phyloP scores from a whole-genome alignment of 2,797 vertebrate genomes.

The Tympanoctomys barrerae region DNA sequence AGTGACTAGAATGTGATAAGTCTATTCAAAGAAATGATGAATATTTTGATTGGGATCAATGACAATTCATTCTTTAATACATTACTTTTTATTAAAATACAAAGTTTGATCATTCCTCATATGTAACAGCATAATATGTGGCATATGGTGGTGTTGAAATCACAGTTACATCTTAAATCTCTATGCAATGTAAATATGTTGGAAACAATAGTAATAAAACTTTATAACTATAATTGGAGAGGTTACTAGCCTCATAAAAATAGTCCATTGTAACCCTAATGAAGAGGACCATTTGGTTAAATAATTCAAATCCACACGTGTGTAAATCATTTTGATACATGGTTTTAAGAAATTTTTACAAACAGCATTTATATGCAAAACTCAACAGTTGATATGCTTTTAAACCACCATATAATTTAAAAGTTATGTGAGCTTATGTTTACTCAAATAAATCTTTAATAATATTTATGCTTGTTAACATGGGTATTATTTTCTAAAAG shows the following conservation, averaged over 20 bases:
- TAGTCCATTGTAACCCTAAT: neutral
- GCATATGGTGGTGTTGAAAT: neutral
- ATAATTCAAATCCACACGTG: neutral
- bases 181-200: neutral
- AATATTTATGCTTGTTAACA: neutral
- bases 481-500: neutral
- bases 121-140: neutral
- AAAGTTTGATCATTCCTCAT: neutral
- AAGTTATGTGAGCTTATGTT: neutral
- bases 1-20: neutral
- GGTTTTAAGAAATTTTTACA: constrained; percentile 34
- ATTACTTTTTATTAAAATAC: neutral
- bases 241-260: neutral
- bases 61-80: neutral
- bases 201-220: neutral
- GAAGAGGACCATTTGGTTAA: neutral
- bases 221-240: neutral
- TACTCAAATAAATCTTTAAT: neutral
- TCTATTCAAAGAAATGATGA: neutral
- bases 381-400: neutral
- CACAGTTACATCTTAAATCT: neutral
- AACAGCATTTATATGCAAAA: neutral
- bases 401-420: constrained; percentile 11
- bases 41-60: neutral
- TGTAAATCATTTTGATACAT: neutral